Evolutionary conservation across 1,140 invertebrate species (phyloP).

Genomic region (Drosophila setifemur): DNA sequence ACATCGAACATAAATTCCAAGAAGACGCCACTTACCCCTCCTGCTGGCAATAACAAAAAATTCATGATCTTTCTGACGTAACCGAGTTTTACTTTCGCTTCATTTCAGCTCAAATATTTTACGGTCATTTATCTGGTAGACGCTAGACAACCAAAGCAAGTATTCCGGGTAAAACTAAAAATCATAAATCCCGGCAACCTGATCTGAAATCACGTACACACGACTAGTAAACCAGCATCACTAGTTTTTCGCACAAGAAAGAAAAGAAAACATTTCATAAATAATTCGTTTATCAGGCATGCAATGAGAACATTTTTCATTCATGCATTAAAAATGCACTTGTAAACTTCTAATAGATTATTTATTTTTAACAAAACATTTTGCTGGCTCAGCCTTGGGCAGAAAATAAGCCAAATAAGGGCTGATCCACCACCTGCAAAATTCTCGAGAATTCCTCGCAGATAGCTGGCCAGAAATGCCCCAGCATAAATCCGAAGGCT

Average conservation of each 20-base stretch:
- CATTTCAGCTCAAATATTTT: not conserved
- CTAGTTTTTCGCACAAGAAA: no score
- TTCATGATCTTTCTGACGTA: slow-evolving; percentile 23
- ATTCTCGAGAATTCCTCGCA: not conserved
- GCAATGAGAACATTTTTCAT: no score
- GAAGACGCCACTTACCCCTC: slow-evolving; percentile 18
- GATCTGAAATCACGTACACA: no score
- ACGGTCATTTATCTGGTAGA: no score
- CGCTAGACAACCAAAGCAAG: no score
- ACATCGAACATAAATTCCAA: slow-evolving; percentile 30
- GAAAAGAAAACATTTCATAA: no score
- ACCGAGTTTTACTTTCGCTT: not conserved
- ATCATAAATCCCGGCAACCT: not conserved
- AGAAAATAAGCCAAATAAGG: not conserved
- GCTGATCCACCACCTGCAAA: not conserved
- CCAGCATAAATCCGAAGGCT: slow-evolving; percentile 20
- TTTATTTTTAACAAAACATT: not conserved
- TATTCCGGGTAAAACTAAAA: slow-evolving; percentile 1
- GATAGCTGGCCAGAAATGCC: not conserved
- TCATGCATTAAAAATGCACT: no score
- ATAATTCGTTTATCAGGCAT: no score
- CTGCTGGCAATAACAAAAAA: slow-evolving; percentile 42
- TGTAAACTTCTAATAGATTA: not conserved
- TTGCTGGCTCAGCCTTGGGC: no score
- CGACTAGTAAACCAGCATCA: no score